A percentile compares a stretch with the other conserved stretches of the same genome.
These are phyloP conservation scores for Omphaloscelis lunosa DNA, from an alignment of 2,888 invertebrate species.

Conservation along the genomic window DNA sequence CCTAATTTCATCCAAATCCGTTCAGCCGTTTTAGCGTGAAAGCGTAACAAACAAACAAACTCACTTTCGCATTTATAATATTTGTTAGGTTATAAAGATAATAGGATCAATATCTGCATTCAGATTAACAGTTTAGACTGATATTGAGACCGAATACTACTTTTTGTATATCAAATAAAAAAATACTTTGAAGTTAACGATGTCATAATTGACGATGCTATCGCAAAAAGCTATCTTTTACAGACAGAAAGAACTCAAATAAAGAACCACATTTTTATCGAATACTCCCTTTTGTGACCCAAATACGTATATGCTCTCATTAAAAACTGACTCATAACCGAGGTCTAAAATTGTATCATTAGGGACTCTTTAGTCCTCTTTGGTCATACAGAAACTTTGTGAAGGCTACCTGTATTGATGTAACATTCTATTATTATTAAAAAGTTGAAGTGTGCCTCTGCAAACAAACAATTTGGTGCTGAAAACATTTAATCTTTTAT, in stretches of 20 bases:
- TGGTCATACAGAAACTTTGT: not conserved
- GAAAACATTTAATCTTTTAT: not conserved
- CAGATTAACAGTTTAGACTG: not conserved
- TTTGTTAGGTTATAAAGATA: too few species aligned
- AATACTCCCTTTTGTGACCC: not conserved
- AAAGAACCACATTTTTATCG: not conserved
- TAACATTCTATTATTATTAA: not conserved
- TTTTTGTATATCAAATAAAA: not conserved
- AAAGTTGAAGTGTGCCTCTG: not conserved
- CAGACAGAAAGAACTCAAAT: not conserved
- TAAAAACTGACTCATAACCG: slow-evolving; percentile 16
- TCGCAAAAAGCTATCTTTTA: not conserved
- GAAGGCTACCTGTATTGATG: not conserved
- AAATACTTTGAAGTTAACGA: not conserved
- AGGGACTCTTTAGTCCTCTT: slow-evolving; percentile 2
- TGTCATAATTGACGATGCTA: not conserved
- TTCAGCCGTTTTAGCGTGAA: too few species aligned
- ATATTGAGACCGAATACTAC: too few species aligned
- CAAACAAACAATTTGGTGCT: not conserved
- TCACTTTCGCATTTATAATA: too few species aligned
- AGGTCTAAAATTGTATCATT: slow-evolving; percentile 18
- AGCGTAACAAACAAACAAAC: too few species aligned
- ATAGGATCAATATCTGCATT: too few species aligned
- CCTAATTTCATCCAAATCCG: too few species aligned
- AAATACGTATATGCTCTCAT: slow-evolving; percentile 5